Conservation (phyloP, 1,140 invertebrate genomes). For the Ceratoteleas bidentatus region DNA sequence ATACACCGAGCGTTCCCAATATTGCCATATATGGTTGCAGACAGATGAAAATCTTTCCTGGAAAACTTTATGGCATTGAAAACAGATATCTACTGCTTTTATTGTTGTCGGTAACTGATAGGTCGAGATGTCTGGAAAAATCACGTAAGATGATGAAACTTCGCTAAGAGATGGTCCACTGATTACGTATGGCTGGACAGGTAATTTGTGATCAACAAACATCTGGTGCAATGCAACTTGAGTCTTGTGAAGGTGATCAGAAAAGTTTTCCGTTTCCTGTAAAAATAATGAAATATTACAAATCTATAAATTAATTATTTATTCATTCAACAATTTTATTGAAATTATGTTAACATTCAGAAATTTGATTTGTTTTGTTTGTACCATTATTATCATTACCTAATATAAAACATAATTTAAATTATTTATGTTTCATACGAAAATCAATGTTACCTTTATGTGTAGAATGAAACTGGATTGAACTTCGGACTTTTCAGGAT, state of each 20-base stretch:
- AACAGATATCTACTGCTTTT: conserved; percentile 36
- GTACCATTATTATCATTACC: too few relatives aligned
- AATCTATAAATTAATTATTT: conserved; percentile 3
- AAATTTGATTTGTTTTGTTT: too few relatives aligned
- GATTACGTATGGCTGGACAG: conserved; percentile 37
- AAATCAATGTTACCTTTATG: conserved; percentile 36
- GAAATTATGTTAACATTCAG: not conserved
- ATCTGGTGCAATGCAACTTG: conserved; percentile 5
- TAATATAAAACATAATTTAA: conserved; percentile 4
- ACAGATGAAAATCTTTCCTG: conserved; percentile 26
- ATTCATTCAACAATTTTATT: too few relatives aligned
- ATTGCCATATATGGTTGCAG: too few relatives aligned
- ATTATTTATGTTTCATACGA: conserved; percentile 11
- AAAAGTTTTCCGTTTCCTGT: conserved; percentile 31
- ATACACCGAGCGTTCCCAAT: too few relatives aligned
- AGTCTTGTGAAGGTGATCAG: conserved; percentile 7
- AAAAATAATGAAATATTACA: conserved; percentile 9
- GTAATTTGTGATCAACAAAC: conserved; percentile 21
- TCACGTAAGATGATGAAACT: conserved; percentile 38
- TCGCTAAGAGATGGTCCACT: conserved; percentile 29
- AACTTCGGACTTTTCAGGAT: conserved; percentile 39
- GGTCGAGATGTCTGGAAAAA: conserved; percentile 14
- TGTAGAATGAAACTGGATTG: conserved; percentile 27
- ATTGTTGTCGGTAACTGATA: conserved; percentile 18
- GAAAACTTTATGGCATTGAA: conserved; percentile 40